Evolutionary conservation across 2,888 invertebrate species (phyloP).

Genomic region (Spialia ferax): DNA sequence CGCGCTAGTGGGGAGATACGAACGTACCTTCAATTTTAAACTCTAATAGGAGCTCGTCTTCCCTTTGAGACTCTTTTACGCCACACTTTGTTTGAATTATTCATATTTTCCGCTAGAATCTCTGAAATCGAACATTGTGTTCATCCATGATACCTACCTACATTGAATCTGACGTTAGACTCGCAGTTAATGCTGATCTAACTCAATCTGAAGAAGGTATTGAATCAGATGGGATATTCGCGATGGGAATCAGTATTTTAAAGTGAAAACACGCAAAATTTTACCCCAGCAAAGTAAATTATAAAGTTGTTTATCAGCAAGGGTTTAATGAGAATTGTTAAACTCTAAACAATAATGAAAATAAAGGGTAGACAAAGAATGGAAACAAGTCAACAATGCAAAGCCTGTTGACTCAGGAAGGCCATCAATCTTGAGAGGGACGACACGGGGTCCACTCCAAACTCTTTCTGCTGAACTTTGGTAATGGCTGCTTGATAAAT

Average conservation of each 20-base stretch:
- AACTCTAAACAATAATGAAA: conserved; percentile 53
- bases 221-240: neutral
- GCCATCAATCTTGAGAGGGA: conserved; percentile 77
- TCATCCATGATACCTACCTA: conserved; percentile 56
- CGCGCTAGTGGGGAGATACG: conserved; percentile 44
- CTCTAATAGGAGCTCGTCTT: conserved; percentile 71
- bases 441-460: conserved; percentile 72
- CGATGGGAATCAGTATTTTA: neutral
- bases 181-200: neutral
- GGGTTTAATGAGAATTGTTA: conserved; percentile 42
- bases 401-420: conserved; percentile 61
- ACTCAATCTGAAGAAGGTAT: neutral
- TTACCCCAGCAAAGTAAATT: conserved; percentile 3
- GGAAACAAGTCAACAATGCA: conserved; percentile 57
- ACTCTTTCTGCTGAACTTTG: conserved; percentile 77
- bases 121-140: conserved; percentile 68
- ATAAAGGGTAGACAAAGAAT: conserved; percentile 63
- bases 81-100: conserved; percentile 77
- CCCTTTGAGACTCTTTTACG: conserved; percentile 78
- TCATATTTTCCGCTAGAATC: conserved; percentile 72
- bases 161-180: conserved; percentile 43
- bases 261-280: neutral
- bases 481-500: conserved; percentile 77
- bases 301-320: conserved; percentile 17
- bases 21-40: conserved; percentile 71